Evolutionary conservation across 2,113 vertebrate species (phyloP), one percentile per base, ranked within the genome.

Genomic region (Trichechus manatus): DNA sequence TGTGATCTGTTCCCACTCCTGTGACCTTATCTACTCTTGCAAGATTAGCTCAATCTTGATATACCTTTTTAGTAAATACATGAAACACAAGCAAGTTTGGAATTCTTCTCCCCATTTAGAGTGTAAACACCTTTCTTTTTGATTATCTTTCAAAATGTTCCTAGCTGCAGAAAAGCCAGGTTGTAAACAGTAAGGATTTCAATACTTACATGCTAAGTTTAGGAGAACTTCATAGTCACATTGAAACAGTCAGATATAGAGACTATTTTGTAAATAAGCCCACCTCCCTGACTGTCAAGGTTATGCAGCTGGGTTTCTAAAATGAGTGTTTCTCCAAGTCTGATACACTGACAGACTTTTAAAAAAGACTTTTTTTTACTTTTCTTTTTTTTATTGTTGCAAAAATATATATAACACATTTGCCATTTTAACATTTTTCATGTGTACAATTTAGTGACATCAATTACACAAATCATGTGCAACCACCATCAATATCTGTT

Each of bases 11-110:
- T 78, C 39, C n/a, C 47, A 68, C n/a, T 89, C 80, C 77, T 87
- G 83, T 68, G 56, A 36, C 11, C 25, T 2, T n/a, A 10, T 56
- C 61, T 23, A 1, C 3, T 79, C 56, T 86, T 74, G 66, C 63
- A 81, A 50, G n/a, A 74, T 63, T 74, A 89, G n/a, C 56, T 81
- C 20, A 15, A 2, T 87, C 66, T 85, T 56, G n/a, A 22, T 47
- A 88, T 19, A 70, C 42, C 44, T 96, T 93, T 70, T 89, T 92
- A 77, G 50, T 95, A 80, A 95, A 95, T 39, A 81, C 0, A 47
- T 50, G 63, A 80, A 89, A 66, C 44, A 88, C 36, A 79, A n/a
- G 39, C 61, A 89, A 64, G 53, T 97, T 94, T 89, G 39, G n/a
- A 64, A 72, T 91, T 92, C 29, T 47, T 27, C 68, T 93, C 17